A percentile compares a stretch with the other conserved stretches of the same genome.
These are phyloP conservation scores for Psilanteris sp. DNA, from an alignment of 1,140 invertebrate genomes.

Conservation along the genomic window DNA sequence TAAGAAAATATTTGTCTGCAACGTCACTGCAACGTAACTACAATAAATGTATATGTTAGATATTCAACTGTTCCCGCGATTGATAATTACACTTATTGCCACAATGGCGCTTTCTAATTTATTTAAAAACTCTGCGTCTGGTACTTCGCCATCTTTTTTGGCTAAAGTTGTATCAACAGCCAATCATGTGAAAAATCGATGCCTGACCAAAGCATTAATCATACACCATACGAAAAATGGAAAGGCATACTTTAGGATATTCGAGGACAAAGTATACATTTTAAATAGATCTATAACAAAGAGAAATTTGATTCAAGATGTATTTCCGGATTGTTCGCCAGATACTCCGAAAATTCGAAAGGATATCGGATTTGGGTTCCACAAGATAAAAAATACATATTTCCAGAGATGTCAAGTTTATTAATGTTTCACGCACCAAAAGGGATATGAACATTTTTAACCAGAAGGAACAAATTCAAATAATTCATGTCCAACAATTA, in stretches of 20 bases:
- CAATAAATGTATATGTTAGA: too few relatives aligned
- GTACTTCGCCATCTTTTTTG: conserved; percentile 4
- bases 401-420: conserved; percentile 5
- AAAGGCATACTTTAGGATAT: conserved; percentile 36
- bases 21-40: too few relatives aligned
- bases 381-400: not conserved
- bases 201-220: not conserved
- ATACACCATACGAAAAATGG: conserved; percentile 50
- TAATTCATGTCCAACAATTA: too few relatives aligned
- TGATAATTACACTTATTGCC: too few relatives aligned
- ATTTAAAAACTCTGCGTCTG: too few relatives aligned
- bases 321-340: not conserved
- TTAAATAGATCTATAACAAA: not conserved
- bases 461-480: too few relatives aligned
- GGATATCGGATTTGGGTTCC: conserved; percentile 12
- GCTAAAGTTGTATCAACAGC: conserved; percentile 5
- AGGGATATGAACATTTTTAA: too few relatives aligned
- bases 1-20: too few relatives aligned
- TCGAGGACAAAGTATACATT: not conserved
- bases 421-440: not conserved
- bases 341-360: conserved; percentile 1
- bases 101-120: too few relatives aligned
- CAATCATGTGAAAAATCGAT: conserved; percentile 8
- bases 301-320: conserved; percentile 1
- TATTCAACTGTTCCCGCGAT: too few relatives aligned